phyloP scores from a whole-genome alignment of 2,888 invertebrate species.

The Meloe dianella region DNA sequence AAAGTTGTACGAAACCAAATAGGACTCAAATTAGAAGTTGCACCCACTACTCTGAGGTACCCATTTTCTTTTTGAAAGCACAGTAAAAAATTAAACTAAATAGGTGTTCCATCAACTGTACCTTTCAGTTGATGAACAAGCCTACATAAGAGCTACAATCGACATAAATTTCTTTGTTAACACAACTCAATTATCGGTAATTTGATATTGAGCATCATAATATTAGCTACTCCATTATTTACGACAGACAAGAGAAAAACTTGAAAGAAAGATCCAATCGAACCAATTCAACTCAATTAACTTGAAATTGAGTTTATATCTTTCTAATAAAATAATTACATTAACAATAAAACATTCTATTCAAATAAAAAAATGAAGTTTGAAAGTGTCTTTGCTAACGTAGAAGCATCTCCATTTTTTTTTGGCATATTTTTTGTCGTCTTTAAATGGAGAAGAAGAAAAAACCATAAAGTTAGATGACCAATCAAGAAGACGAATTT shows the following conservation, averaged over 20 bases:
- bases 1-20: too few species aligned
- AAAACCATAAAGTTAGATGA: not conserved
- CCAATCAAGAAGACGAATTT: not conserved
- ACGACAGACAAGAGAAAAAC: not conserved
- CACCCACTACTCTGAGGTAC: too few species aligned
- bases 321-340: conserved; percentile 36
- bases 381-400: not conserved
- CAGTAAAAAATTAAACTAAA: too few species aligned
- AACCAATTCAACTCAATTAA: conserved; percentile 39
- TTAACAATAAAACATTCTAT: not conserved
- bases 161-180: not conserved
- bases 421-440: too few species aligned
- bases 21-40: too few species aligned
- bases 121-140: too few species aligned
- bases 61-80: too few species aligned
- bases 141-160: not conserved
- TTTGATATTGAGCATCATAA: conserved; percentile 1
- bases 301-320: conserved; percentile 41
- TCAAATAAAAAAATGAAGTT: not conserved
- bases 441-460: not conserved
- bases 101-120: too few species aligned
- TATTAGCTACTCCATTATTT: not conserved
- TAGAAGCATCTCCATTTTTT: too few species aligned
- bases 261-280: conserved; percentile 28
- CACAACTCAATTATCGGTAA: not conserved